Percentiles rank a stretch among this genome's conserved stretches.
Evolutionary conservation across 2,888 invertebrate genomes (phyloP).

Genomic region (Aphidius colemani): DNA sequence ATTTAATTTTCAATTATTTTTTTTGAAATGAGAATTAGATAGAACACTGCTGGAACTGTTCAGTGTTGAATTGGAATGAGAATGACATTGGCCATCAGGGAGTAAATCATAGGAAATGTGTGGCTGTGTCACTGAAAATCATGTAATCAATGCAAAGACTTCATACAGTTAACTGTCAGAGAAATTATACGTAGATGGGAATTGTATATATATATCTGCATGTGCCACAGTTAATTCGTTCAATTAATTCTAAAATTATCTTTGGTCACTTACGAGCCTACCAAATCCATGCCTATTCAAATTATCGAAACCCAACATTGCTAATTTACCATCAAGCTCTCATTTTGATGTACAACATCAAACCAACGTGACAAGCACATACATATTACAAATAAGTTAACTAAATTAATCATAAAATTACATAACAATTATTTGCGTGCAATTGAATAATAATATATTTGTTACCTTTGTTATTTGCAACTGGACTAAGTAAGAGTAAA

Average conservation of each 20-base stretch:
- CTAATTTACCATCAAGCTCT: slow-evolving; percentile 11
- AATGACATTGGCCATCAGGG: neutral
- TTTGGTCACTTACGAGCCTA: slow-evolving; percentile 14
- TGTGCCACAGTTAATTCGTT: slow-evolving; percentile 35
- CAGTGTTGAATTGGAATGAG: neutral
- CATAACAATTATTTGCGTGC: neutral
- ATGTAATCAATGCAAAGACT: slow-evolving; percentile 10
- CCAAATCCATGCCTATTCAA: slow-evolving; percentile 17
- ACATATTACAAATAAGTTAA: neutral
- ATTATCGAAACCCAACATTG: neutral
- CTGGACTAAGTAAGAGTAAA: slow-evolving; percentile 90
- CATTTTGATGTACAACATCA: slow-evolving; percentile 2
- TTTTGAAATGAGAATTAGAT: too few relatives aligned
- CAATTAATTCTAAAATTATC: slow-evolving; percentile 43
- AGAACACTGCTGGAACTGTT: neutral
- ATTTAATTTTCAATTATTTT: too few relatives aligned
- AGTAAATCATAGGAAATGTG: neutral
- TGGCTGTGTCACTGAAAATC: slow-evolving; percentile 1
- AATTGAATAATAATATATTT: slow-evolving; percentile 16
- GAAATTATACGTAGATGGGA: neutral
- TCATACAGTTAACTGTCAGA: slow-evolving; percentile 1
- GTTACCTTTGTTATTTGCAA: slow-evolving; percentile 64
- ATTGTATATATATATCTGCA: slow-evolving; percentile 29
- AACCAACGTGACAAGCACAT: neutral
- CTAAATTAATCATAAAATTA: neutral